Evolutionary conservation across 2,888 invertebrate genomes (phyloP).

Genomic region (Trissoscelio sp.): DNA sequence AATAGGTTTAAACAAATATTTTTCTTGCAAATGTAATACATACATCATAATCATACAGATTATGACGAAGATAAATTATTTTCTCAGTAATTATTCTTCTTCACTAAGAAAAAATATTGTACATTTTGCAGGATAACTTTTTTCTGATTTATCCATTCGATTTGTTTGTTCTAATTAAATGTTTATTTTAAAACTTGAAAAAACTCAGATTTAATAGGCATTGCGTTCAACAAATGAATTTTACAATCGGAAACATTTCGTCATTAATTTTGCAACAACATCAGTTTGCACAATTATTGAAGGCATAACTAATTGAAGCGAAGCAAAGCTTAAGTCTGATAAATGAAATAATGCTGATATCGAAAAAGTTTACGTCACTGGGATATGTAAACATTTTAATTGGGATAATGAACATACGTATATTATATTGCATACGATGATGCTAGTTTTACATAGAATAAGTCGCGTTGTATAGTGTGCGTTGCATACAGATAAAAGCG

Average conservation of each 20-base stretch:
- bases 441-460: constrained; percentile 56
- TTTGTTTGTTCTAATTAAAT: no score
- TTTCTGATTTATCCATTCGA: no score
- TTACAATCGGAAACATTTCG: neutral
- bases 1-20: constrained; percentile 16
- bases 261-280: neutral
- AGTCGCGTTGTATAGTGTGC: constrained; percentile 26
- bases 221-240: no score
- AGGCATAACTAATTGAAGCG: neutral
- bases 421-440: constrained; percentile 53
- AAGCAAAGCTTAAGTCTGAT: neutral
- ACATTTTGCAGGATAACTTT: no score
- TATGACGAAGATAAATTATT: no score
- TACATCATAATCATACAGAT: no score
- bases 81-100: no score
- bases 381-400: constrained; percentile 57
- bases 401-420: constrained; percentile 46
- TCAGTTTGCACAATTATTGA: neutral
- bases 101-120: no score
- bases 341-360: constrained; percentile 6
- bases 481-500: constrained; percentile 57
- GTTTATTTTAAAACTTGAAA: no score
- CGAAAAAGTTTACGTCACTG: constrained; percentile 24
- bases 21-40: no score
- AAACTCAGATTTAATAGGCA: no score